Percentiles rank a stretch among this genome's conserved stretches.
phyloP scores from a whole-genome alignment of 2,113 vertebrate species.

The Neoarius graeffei region DNA sequence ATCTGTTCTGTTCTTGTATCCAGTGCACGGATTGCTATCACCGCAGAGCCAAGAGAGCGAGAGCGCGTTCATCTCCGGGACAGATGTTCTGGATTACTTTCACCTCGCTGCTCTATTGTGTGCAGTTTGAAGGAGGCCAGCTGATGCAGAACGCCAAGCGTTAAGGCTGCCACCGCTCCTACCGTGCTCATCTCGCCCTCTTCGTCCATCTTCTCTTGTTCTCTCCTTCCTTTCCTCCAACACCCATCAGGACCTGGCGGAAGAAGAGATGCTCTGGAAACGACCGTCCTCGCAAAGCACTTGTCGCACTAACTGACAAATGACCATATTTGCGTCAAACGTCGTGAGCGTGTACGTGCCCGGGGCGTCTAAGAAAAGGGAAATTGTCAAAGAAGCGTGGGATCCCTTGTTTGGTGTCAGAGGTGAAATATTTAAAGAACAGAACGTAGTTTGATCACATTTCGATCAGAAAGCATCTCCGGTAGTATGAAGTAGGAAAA shows the following conservation, averaged over 20 bases:
- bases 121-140: constrained; percentile 44
- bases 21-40: constrained; percentile 70
- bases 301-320: constrained; percentile 38
- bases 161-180: constrained; percentile 21
- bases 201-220: constrained; percentile 29
- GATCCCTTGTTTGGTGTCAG: not conserved
- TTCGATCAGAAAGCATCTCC: not conserved
- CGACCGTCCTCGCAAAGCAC: constrained; percentile 25
- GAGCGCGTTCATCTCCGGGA: constrained; percentile 39
- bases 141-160: constrained; percentile 50
- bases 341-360: not conserved
- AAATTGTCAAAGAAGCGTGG: not conserved
- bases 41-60: constrained; percentile 55
- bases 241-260: constrained; percentile 36
- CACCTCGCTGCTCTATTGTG: constrained; percentile 54
- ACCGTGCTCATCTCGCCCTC: constrained; percentile 37
- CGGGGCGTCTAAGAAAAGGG: not conserved
- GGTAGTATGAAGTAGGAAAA: not conserved
- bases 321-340: constrained; percentile 38
- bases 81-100: constrained; percentile 61
- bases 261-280: constrained; percentile 21
- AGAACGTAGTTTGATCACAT: not conserved
- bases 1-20: constrained; percentile 21
- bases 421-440: not conserved
- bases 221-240: constrained; percentile 33